Conservation (phyloP, 1,140 invertebrate species). For the Drosophila melanica region DNA sequence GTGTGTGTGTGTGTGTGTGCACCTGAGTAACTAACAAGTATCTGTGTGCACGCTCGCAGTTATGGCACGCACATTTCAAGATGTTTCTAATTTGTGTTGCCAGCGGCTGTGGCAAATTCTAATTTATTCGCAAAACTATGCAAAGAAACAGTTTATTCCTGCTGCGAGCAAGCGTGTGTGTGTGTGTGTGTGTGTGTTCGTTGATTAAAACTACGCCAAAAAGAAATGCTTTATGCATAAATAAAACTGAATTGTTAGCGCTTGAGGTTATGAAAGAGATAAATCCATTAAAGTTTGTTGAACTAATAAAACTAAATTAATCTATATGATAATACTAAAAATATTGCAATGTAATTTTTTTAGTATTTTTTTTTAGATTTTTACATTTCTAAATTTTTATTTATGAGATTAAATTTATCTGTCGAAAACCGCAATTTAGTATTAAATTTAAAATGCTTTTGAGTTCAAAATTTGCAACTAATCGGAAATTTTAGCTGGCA, state of each 20-base stretch:
- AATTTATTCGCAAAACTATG: conserved; percentile 77
- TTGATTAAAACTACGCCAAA: conserved; percentile 43
- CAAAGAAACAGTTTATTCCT: conserved; percentile 34
- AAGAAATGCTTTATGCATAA: conserved; percentile 34
- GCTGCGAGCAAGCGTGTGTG: not conserved
- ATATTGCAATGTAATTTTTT: no score
- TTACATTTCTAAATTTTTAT: not conserved
- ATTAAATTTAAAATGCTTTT: not conserved
- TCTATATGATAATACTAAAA: no score
- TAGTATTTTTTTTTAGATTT: not conserved
- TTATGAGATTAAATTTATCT: not conserved
- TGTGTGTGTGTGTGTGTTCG: conserved; percentile 19
- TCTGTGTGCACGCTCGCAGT: conserved; percentile 34
- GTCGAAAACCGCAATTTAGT: not conserved
- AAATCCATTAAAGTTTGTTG: conserved; percentile 34
- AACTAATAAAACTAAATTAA: not conserved
- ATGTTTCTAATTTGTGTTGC: conserved; percentile 75
- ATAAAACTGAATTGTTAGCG: conserved; percentile 35
- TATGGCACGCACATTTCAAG: conserved; percentile 74
- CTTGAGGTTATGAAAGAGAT: conserved; percentile 23
- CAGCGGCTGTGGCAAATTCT: conserved; percentile 74
- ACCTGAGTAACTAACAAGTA: not conserved
- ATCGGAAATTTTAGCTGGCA: not conserved
- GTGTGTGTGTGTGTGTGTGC: conserved; percentile 17
- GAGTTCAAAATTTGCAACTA: not conserved